Percentiles rank a stretch among this genome's conserved stretches.
phyloP scores from a whole-genome alignment of 35 echinoderm and acorn worm genomes.

The Apostichopus parvimensis region DNA sequence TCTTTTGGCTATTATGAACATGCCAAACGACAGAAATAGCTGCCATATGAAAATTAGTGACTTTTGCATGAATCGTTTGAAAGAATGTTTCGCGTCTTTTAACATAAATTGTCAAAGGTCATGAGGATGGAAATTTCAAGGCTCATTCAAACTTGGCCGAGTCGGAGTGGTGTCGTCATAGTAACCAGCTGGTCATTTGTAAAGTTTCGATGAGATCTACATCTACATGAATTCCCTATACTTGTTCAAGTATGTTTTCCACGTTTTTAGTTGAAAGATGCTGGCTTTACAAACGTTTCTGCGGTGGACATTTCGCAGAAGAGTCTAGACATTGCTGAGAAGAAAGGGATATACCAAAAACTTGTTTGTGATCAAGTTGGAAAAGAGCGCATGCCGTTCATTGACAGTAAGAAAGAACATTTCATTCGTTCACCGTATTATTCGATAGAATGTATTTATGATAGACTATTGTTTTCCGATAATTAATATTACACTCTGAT shows the following conservation, averaged over 20 bases:
- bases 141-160: not conserved
- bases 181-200: not conserved
- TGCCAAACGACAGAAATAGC: no score
- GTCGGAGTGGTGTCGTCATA: not conserved
- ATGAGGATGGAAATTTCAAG: not conserved
- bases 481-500: no score
- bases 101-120: not conserved
- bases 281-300: not conserved
- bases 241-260: not conserved
- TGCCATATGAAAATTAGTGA: no score
- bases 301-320: not conserved
- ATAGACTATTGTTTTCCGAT: no score
- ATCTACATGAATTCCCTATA: not conserved
- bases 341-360: conserved; percentile 1
- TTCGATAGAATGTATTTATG: no score
- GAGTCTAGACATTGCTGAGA: not conserved
- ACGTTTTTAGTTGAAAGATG: not conserved
- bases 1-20: no score
- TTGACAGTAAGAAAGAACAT: not conserved
- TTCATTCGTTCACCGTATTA: no score
- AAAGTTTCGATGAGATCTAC: not conserved
- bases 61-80: no score
- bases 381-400: not conserved
- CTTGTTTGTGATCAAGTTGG: not conserved
- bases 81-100: not conserved